Evolutionary conservation across 2,888 invertebrate genomes (phyloP).

Genomic region (Meloe dianella): DNA sequence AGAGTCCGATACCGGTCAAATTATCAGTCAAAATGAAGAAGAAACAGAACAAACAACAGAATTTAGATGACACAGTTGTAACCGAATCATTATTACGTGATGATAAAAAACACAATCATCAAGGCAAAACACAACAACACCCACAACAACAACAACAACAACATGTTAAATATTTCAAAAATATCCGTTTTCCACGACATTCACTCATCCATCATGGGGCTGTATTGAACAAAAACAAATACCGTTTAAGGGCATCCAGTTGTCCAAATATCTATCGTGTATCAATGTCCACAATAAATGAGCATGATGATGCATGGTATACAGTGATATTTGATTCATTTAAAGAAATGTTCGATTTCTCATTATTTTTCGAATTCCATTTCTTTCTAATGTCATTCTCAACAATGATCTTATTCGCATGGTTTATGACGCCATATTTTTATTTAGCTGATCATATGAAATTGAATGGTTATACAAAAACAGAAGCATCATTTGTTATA

Average conservation of each 20-base stretch:
- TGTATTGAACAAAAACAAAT: slow-evolving; percentile 81
- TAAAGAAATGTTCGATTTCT: slow-evolving; percentile 79
- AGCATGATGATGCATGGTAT: slow-evolving; percentile 77
- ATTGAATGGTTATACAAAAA: slow-evolving; percentile 69
- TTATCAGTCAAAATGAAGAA: slow-evolving; percentile 69
- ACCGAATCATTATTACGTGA: slow-evolving; percentile 38
- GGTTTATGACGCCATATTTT: slow-evolving; percentile 96
- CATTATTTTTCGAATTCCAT: slow-evolving; percentile 76
- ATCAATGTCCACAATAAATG: slow-evolving; percentile 84
- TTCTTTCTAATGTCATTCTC: slow-evolving; percentile 84
- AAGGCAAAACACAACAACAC: slow-evolving; percentile 38
- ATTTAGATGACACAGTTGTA: slow-evolving; percentile 12
- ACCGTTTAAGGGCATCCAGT: slow-evolving; percentile 82
- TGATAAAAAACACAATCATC: slow-evolving; percentile 21
- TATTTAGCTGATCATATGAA: slow-evolving; percentile 87
- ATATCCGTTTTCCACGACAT: slow-evolving; percentile 76
- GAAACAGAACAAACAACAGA: slow-evolving; percentile 38
- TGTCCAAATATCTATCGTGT: slow-evolving; percentile 91
- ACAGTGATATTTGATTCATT: slow-evolving; percentile 70
- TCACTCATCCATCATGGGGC: slow-evolving; percentile 87
- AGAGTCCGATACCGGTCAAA: slow-evolving; percentile 62
- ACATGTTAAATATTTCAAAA: slow-evolving; percentile 74
- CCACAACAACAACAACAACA: no score
- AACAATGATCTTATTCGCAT: slow-evolving; percentile 87
- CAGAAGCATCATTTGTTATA: slow-evolving; percentile 78